Evolutionary conservation across 1,140 invertebrate species (phyloP).

Genomic region (Drosophila pandora): DNA sequence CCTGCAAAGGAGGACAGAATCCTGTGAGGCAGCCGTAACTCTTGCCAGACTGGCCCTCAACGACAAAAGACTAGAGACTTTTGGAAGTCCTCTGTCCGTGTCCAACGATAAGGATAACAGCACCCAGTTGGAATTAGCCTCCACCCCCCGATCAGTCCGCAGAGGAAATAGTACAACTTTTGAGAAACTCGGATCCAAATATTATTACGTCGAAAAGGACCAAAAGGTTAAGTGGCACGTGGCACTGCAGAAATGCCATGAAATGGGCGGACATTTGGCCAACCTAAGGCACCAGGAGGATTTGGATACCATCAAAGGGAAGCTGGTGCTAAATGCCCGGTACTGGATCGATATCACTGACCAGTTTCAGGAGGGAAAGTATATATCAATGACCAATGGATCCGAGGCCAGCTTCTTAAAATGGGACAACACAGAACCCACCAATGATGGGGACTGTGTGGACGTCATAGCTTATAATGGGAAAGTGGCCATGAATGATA

Average conservation of each 20-base stretch:
- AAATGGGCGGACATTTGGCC: slow-evolving; percentile 18
- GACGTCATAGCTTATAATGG: slow-evolving; percentile 6
- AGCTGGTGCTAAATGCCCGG: neutral
- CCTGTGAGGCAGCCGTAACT: slow-evolving; percentile 21
- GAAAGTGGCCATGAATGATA: slow-evolving; percentile 26
- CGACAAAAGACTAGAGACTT: slow-evolving; percentile 9
- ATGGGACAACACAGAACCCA: slow-evolving; percentile 23
- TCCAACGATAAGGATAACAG: slow-evolving; percentile 2
- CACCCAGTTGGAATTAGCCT: neutral
- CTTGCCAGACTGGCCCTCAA: slow-evolving; percentile 17
- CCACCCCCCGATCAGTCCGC: neutral
- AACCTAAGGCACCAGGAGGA: slow-evolving; percentile 12
- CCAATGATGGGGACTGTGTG: slow-evolving; percentile 20
- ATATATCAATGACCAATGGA: slow-evolving; percentile 21
- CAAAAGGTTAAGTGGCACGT: slow-evolving; percentile 6
- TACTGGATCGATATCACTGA: slow-evolving; percentile 35
- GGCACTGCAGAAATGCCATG: slow-evolving; percentile 10
- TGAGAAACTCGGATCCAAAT: slow-evolving; percentile 7
- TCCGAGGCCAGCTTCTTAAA: slow-evolving; percentile 9
- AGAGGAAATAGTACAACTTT: neutral
- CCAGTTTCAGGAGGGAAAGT: slow-evolving; percentile 25
- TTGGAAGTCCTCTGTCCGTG: neutral
- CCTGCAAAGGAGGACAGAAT: slow-evolving; percentile 4
- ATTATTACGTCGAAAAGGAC: slow-evolving; percentile 13
- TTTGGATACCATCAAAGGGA: slow-evolving; percentile 1